Percentiles rank a stretch among this genome's conserved stretches.
Conservation (phyloP, 2,888 invertebrate genomes). For the Trissolcus brochymenae region DNA sequence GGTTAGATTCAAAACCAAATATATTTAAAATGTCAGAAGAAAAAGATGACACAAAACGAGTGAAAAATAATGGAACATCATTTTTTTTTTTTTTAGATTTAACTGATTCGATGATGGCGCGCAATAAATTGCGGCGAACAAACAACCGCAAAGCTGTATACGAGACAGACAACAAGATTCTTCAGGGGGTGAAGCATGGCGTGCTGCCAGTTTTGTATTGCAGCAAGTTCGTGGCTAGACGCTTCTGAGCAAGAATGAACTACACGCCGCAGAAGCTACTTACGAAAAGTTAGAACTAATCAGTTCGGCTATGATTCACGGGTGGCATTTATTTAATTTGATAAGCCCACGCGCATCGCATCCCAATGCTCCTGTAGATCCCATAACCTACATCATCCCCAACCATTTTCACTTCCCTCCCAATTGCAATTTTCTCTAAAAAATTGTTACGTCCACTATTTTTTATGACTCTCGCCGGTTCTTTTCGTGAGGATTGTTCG, state of each 20-base stretch:
- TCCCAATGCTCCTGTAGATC: slow-evolving; percentile 36
- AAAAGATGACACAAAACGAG: slow-evolving; percentile 1
- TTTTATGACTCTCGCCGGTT: slow-evolving; percentile 7
- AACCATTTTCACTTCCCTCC: slow-evolving; percentile 13
- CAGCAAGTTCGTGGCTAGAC: slow-evolving; percentile 55
- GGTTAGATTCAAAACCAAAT: too few species aligned
- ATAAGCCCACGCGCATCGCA: slow-evolving; percentile 42
- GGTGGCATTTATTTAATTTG: slow-evolving; percentile 54
- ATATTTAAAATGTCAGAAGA: not conserved
- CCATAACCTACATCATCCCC: slow-evolving; percentile 25
- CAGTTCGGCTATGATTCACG: slow-evolving; percentile 54
- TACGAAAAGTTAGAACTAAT: slow-evolving; percentile 57
- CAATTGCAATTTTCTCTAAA: slow-evolving; percentile 4
- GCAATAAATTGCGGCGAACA: slow-evolving; percentile 61
- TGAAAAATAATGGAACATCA: slow-evolving; percentile 45
- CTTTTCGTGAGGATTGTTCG: not conserved
- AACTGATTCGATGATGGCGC: slow-evolving; percentile 56
- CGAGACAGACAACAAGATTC: slow-evolving; percentile 66
- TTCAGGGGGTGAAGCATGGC: slow-evolving; percentile 62
- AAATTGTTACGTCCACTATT: slow-evolving; percentile 23
- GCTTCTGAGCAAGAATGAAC: slow-evolving; percentile 51
- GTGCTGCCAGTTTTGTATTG: slow-evolving; percentile 58
- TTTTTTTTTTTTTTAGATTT: slow-evolving; percentile 49
- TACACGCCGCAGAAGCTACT: slow-evolving; percentile 56
- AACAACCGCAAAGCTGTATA: slow-evolving; percentile 60